Evolutionary conservation across 2,113 vertebrate genomes (phyloP).

Genomic region (Seriola rivoliana): DNA sequence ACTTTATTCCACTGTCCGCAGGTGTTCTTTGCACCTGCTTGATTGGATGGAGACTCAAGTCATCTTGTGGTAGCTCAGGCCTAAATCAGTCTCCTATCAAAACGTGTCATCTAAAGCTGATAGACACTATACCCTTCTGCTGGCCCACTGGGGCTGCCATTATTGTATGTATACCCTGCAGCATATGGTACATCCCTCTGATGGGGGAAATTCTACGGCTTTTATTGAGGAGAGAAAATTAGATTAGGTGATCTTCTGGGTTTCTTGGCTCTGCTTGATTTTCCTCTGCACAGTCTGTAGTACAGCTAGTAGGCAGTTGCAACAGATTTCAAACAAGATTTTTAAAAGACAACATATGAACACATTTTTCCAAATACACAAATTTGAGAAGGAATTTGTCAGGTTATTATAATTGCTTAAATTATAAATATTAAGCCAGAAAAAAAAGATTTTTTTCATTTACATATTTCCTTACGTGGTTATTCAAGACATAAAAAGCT

Average conservation of each 20-base stretch:
- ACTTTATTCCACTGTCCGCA: slow-evolving; percentile 81
- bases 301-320: slow-evolving; percentile 8
- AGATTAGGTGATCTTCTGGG: slow-evolving; percentile 68
- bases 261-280: slow-evolving; percentile 31
- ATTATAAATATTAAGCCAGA: neutral
- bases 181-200: slow-evolving; percentile 72
- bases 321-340: neutral
- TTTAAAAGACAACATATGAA: neutral
- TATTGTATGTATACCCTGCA: slow-evolving; percentile 78
- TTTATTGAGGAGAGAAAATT: slow-evolving; percentile 73
- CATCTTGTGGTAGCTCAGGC: slow-evolving; percentile 74
- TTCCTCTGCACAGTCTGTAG: slow-evolving; percentile 41
- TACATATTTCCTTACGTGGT: neutral
- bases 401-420: neutral
- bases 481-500: neutral
- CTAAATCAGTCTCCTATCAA: slow-evolving; percentile 80
- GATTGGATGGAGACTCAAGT: slow-evolving; percentile 82
- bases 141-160: slow-evolving; percentile 58
- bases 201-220: slow-evolving; percentile 63
- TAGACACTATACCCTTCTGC: slow-evolving; percentile 77
- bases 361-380: neutral
- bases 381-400: neutral
- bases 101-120: slow-evolving; percentile 84
- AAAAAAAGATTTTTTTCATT: neutral
- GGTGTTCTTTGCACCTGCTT: slow-evolving; percentile 78